These are phyloP conservation scores for Fragum whitleyi DNA, from an alignment of 2,888 invertebrate genomes.

Conservation along the genomic window DNA sequence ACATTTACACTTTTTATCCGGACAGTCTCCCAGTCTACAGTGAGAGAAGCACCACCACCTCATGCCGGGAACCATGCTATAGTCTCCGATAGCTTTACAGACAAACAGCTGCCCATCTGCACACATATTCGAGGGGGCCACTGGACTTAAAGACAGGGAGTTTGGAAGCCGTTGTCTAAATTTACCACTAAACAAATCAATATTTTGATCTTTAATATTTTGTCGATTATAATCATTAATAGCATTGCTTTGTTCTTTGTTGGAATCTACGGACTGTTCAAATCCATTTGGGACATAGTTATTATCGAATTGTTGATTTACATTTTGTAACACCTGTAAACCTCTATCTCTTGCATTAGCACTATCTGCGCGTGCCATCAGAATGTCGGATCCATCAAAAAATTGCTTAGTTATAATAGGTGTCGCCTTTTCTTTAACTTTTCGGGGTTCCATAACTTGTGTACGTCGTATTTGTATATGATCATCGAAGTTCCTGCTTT, in stretches of 20 bases:
- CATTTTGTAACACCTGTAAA: no score
- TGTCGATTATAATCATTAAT: background rate
- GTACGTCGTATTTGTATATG: no score
- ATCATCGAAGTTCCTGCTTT: no score
- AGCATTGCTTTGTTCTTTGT: background rate
- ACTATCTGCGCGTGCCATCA: background rate
- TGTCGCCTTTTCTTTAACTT: no score
- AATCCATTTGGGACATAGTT: background rate
- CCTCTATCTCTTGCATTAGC: no score
- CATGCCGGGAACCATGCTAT: conserved; percentile 50
- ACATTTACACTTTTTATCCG: conserved; percentile 48
- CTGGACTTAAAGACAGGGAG: background rate
- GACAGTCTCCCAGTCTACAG: conserved; percentile 48
- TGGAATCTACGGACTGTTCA: background rate
- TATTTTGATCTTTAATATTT: background rate
- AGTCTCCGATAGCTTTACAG: conserved; percentile 43
- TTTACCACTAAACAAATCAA: background rate
- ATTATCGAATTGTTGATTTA: no score
- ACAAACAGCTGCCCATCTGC: conserved; percentile 27
- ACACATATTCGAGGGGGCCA: conserved; percentile 10
- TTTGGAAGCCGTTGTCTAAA: conserved; percentile 1
- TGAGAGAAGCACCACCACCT: conserved; percentile 59
- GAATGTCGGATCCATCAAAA: background rate
- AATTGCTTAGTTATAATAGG: background rate
- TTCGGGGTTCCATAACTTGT: no score